Conservation (phyloP, 2,888 invertebrate genomes). For the Plagiodera versicolora region DNA sequence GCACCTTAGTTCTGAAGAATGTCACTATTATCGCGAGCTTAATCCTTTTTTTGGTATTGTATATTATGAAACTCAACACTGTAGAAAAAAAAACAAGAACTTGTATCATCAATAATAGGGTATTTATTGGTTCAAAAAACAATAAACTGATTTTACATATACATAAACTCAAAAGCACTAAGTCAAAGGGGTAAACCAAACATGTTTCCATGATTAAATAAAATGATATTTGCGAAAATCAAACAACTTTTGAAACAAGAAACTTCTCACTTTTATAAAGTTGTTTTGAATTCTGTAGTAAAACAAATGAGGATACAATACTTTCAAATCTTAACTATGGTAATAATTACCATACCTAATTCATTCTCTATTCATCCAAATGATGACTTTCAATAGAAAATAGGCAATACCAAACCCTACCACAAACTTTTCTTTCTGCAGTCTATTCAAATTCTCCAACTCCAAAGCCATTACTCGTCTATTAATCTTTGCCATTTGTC, state of each 20-base stretch:
- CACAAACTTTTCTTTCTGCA: constrained; percentile 84
- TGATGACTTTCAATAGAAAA: constrained; percentile 80
- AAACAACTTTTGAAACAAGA: background rate
- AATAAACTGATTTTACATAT: background rate
- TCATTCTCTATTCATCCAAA: constrained; percentile 70
- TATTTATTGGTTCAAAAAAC: background rate
- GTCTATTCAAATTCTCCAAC: constrained; percentile 79
- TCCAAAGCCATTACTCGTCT: constrained; percentile 85
- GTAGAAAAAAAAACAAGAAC: too few relatives aligned
- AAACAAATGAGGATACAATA: background rate
- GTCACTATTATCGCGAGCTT: too few relatives aligned
- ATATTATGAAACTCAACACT: too few relatives aligned
- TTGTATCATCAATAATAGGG: background rate
- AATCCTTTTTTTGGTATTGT: too few relatives aligned
- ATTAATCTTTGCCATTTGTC: constrained; percentile 85
- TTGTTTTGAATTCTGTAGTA: background rate
- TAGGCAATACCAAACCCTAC: constrained; percentile 85
- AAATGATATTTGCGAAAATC: background rate
- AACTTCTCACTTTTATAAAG: background rate
- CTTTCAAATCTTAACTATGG: background rate
- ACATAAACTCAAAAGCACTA: background rate
- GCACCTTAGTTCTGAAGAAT: too few relatives aligned
- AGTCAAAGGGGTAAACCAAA: background rate
- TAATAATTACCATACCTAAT: background rate
- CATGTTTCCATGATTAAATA: background rate